Base-by-base conservation (phyloP, 2,797 vertebrate genomes). In the Neosalanx taihuensis region DNA sequence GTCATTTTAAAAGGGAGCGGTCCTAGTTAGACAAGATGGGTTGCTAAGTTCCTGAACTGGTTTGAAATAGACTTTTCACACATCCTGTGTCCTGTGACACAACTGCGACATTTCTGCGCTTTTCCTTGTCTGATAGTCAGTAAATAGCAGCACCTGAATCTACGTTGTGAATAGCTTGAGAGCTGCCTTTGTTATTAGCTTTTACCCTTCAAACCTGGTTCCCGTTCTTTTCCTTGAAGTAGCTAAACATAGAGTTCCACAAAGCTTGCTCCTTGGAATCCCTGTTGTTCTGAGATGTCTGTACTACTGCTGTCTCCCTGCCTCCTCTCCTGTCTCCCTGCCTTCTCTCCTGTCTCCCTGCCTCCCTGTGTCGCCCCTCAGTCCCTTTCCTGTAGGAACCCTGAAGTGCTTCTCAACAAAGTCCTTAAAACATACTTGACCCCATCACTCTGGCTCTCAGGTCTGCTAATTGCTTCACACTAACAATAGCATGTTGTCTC, bases 351-450 rank as follows among this genome's bases (percentile, higher is more conserved):
- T 12, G 37, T 7, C 1, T 12, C 6, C 10, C 6, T 46, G 10
- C n/a, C 17, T 46, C 2, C n/a, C 17, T 58, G 20, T 64, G 70
- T 75, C 68, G 6, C 29, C 23, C 23, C 23, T 62, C 60, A 23
- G 6, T 30, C 60, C 60, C 29, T 73, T 69, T 68, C 76, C 76
- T 71, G 77, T 76, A 64, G 23, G 67, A 78, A 63, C 77, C 80
- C 67, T 77, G 74, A 80, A 87, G 85, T 61, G 81, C 84, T 81
- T 86, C 85, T 87, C 77, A 84, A 85, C 79, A 82, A 76, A 75
- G 70, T 61, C 56, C 79, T 89, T 86, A 64, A 83, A 85, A 79
- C 78, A 80, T 79, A 85, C 87, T 87, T 88, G 81, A 90, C 84
- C 83, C 71, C 71, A 69, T 70, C 65, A 71, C 79, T 76, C 64